Conservation (phyloP, 2,797 vertebrate genomes). For the Microctenopoma stevenorrisi region DNA sequence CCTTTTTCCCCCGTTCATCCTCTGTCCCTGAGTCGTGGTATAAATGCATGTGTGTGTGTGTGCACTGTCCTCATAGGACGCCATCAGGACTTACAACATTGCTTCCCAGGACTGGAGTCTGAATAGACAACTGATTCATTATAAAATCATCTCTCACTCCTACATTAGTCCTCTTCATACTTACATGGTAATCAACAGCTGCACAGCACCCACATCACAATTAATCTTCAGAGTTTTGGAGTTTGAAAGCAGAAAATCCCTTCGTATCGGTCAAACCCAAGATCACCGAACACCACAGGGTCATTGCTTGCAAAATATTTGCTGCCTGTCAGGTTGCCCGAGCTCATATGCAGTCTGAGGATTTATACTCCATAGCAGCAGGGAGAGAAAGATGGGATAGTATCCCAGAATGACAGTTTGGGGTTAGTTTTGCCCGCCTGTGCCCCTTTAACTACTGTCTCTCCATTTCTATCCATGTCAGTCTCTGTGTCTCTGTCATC, state of each 20-base stretch:
- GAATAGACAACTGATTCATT: slow-evolving; percentile 20
- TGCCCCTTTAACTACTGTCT: slow-evolving; percentile 34
- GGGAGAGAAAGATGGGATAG: slow-evolving; percentile 14
- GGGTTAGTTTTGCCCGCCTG: slow-evolving; percentile 57
- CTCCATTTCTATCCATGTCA: slow-evolving; percentile 6
- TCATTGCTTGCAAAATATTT: slow-evolving; percentile 30
- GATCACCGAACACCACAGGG: slow-evolving; percentile 13
- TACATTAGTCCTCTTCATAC: slow-evolving; percentile 33
- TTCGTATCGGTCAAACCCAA: background rate
- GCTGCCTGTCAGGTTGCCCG: slow-evolving; percentile 51
- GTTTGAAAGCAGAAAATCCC: background rate
- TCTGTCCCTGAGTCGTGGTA: slow-evolving; percentile 1
- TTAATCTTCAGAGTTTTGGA: background rate
- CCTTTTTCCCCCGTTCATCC: slow-evolving; percentile 1
- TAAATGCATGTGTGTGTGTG: background rate
- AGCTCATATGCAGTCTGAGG: slow-evolving; percentile 33
- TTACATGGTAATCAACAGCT: slow-evolving; percentile 39
- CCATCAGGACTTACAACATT: background rate
- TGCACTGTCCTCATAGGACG: background rate
- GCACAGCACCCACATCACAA: slow-evolving; percentile 8
- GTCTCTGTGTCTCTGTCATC: slow-evolving; percentile 8
- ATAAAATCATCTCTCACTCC: slow-evolving; percentile 19
- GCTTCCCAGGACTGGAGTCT: slow-evolving; percentile 7
- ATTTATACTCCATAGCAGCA: slow-evolving; percentile 41
- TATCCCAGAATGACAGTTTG: slow-evolving; percentile 65